phyloP scores from a whole-genome alignment of 2,113 vertebrate species.

The Odocoileus hemionus region DNA sequence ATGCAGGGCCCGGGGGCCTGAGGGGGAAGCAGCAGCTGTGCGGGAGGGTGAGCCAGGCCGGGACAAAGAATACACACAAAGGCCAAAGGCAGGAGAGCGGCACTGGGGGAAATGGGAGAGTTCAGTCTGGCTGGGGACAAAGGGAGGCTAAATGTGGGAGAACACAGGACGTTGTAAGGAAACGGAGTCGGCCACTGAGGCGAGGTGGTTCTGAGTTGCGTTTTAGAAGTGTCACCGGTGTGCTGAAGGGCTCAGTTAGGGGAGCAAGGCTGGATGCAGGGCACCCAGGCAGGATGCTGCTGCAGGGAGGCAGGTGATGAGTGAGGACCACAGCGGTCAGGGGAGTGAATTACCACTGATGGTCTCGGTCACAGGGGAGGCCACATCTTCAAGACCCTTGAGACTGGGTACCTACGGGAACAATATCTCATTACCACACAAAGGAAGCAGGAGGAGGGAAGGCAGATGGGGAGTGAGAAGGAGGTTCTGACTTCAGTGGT shows the following conservation, averaged over 20 bases:
- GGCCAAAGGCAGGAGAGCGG: not conserved
- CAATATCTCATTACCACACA: not conserved
- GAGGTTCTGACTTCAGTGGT: not conserved
- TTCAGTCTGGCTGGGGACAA: no score
- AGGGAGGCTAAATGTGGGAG: no score
- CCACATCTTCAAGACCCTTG: not conserved
- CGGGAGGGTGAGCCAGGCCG: not conserved
- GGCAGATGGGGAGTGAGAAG: not conserved
- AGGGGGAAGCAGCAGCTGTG: not conserved
- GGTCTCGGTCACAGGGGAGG: not conserved
- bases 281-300: rapidly evolving
- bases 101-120: not conserved
- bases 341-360: not conserved
- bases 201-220: not conserved
- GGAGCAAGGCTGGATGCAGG: not conserved
- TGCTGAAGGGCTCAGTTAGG: no score
- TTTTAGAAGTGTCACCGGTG: not conserved
- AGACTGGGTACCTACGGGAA: not conserved
- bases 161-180: no score
- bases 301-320: rapidly evolving
- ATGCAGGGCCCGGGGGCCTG: not conserved
- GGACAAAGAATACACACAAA: not conserved
- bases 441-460: not conserved
- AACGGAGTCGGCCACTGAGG: not conserved
- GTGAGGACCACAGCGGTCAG: not conserved